Conservation (phyloP, 2,113 vertebrate species). For the Petaurus breviceps region DNA sequence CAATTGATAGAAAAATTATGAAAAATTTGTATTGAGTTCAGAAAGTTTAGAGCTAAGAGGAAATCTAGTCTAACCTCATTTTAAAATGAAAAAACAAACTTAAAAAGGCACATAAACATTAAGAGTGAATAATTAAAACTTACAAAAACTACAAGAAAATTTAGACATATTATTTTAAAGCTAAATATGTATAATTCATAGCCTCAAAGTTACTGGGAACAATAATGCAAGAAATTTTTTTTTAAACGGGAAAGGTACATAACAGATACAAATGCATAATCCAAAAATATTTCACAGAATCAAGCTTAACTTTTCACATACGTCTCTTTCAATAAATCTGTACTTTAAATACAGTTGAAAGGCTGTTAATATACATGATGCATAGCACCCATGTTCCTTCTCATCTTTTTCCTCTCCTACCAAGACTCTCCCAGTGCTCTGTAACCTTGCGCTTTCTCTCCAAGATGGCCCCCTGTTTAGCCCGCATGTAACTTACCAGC, state of each 20-base stretch:
- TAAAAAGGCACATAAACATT: background rate
- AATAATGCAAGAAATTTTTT: background rate
- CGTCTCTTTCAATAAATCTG: background rate
- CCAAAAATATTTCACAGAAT: background rate
- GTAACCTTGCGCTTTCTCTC: no score
- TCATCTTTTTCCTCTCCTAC: background rate
- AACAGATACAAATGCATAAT: background rate
- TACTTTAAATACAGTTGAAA: background rate
- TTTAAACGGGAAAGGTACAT: background rate
- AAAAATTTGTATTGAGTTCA: background rate
- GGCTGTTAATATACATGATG: background rate
- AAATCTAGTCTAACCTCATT: background rate
- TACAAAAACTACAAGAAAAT: background rate
- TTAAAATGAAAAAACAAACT: background rate
- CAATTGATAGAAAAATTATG: background rate
- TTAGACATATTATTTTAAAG: background rate
- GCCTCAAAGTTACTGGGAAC: background rate
- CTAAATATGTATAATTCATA: background rate
- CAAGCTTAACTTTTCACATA: background rate
- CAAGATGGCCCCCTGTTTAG: background rate
- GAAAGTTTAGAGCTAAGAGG: background rate
- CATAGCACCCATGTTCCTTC: background rate
- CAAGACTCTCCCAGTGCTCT: background rate
- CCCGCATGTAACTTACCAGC: background rate
- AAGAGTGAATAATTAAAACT: background rate